A percentile compares a stretch with the other conserved stretches of the same genome.
Conservation (phyloP, 1,140 invertebrate species). For the Drosophila lini region DNA sequence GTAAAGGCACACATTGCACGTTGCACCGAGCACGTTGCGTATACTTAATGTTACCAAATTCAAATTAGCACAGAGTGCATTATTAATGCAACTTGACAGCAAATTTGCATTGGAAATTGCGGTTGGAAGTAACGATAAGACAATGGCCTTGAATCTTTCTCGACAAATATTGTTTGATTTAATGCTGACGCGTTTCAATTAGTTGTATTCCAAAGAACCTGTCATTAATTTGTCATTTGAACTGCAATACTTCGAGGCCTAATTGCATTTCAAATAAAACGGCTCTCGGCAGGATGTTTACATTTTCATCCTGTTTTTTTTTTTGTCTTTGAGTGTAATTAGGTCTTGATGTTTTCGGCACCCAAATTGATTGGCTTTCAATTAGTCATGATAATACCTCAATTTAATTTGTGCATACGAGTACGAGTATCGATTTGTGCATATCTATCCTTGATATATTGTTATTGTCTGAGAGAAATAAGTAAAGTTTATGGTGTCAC, state of each 20-base stretch:
- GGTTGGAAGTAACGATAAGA: conserved; percentile 3
- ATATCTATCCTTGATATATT: background rate
- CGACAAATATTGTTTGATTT: conserved; percentile 4
- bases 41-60: conserved; percentile 39
- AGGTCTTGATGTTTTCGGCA: background rate
- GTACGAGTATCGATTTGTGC: background rate
- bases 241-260: background rate
- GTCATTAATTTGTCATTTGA: conserved; percentile 33
- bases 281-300: background rate
- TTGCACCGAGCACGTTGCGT: conserved; percentile 19
- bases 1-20: background rate
- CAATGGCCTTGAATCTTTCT: background rate
- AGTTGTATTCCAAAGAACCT: background rate
- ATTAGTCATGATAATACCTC: background rate
- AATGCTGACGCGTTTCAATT: conserved; percentile 1
- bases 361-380: background rate
- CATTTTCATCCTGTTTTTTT: background rate
- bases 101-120: conserved; percentile 20
- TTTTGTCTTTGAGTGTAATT: background rate
- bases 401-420: conserved; percentile 1
- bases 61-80: conserved; percentile 41
- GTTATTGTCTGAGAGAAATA: background rate
- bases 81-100: conserved; percentile 40
- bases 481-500: background rate
- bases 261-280: conserved; percentile 21